Base-by-base conservation (phyloP, 23 tunicate genomes). In the Diplosoma virens region DNA sequence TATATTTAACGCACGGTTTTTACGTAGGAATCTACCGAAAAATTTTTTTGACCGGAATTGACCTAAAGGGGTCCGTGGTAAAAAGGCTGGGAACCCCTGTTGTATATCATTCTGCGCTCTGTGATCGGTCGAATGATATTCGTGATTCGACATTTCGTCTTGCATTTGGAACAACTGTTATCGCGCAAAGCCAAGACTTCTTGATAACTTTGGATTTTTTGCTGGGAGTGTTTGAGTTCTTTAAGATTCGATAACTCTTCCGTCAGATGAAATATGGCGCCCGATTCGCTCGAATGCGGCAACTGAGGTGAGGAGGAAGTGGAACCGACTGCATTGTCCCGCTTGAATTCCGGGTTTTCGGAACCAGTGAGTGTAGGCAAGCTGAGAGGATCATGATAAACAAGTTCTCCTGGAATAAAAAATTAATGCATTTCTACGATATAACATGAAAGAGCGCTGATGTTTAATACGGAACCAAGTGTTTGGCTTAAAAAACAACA, bases 121-220 rank as follows among this genome's bases (percentile, higher is more conserved):
- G 33, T 33, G 16, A 11, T 17, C 26, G n/a, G 28, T 25, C 2
- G 3, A 9, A 17, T 2, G 47, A 23, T 34, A 11, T 14, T 25
- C 21, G 16, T 66, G 33, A 23, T 14, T 14, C 14, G 14, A 25
- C 22, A 36, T n/a, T 64, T 65, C 41, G 31, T 86, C 92, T 71
- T 71, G 79, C 59, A 86, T 71, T 33, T 86, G 84, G 37, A 86
- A 86, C 54, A 86, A 61, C 73, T 86, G 92, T 86, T 47, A 32
- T 86, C 84, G 32, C 84, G 45, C 1, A 78, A 66, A 20, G 84
- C 92, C 28, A 86, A 59, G 1, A 79, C 84, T 60, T 86, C 92
- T 46, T 79, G 79, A 55, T 76, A 84, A 45, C 82, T 77, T 34
- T 59, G 37, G 14, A 76, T 67, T 32, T 78, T 31, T 5, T 84